These are phyloP conservation scores for Myrmecophaga tridactyla DNA, from an alignment of 2,113 vertebrate species.

Conservation along the genomic window DNA sequence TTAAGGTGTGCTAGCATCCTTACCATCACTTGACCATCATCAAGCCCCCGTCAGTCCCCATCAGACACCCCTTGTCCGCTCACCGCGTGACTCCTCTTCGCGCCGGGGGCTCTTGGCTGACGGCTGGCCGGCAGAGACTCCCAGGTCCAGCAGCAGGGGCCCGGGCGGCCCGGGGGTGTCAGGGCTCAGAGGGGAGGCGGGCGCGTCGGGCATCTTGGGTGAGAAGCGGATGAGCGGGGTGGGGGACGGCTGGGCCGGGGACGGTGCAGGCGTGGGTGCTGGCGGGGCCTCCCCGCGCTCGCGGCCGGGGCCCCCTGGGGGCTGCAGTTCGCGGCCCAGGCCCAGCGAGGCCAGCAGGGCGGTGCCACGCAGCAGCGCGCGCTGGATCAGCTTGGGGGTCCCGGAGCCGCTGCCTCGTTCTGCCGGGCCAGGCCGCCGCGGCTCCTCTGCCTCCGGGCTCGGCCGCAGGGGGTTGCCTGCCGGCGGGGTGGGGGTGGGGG, in stretches of 20 bases:
- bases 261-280: constrained; percentile 55
- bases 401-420: constrained; percentile 55
- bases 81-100: constrained; percentile 74
- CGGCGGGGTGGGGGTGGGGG: neutral
- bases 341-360: constrained; percentile 88
- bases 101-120: constrained; percentile 83
- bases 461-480: constrained; percentile 64
- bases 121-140: constrained; percentile 82
- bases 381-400: constrained; percentile 84
- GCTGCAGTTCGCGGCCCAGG: constrained; percentile 83
- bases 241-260: neutral
- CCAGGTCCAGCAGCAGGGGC: constrained; percentile 82
- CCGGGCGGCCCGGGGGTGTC: constrained; percentile 67
- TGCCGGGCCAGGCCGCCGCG: constrained; percentile 59
- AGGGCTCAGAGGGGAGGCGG: constrained; percentile 71
- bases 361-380: constrained; percentile 84
- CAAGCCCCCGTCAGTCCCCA: neutral
- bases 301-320: constrained; percentile 39
- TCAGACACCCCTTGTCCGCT: neutral
- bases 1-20: neutral
- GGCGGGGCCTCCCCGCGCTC: constrained; percentile 71
- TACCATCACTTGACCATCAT: no score
- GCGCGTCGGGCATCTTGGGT: constrained; percentile 26
- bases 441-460: constrained; percentile 71
- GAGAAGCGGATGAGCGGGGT: constrained; percentile 55